phyloP scores from a whole-genome alignment of 2,888 invertebrate genomes.

The Eutolmus rufibarbis region DNA sequence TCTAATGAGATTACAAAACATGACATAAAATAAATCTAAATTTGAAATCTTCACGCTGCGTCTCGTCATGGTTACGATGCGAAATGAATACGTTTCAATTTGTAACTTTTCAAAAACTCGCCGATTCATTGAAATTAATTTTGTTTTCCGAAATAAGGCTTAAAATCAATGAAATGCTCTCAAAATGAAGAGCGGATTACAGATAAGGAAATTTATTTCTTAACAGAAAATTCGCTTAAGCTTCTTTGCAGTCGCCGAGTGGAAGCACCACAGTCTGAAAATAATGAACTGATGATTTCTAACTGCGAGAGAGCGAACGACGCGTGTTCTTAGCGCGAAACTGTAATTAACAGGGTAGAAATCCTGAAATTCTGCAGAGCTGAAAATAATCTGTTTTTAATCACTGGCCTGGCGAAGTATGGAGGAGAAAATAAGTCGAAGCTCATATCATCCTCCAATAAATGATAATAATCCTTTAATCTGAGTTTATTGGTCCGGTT shows the following conservation, averaged over 20 bases:
- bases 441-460: conserved; percentile 3
- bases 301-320: neutral
- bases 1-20: neutral
- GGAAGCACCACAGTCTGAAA: neutral
- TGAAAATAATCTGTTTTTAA: conserved; percentile 6
- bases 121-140: neutral
- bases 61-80: neutral
- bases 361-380: neutral
- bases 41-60: neutral
- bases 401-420: neutral
- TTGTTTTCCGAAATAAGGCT: neutral
- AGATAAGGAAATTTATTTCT: neutral
- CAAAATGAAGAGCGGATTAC: neutral
- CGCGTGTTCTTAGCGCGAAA: neutral
- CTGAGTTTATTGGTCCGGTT: conserved; percentile 2
- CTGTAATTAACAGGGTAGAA: neutral
- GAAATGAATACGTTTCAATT: neutral
- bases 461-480: conserved; percentile 24
- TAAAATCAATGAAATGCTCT: neutral
- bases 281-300: neutral
- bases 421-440: neutral
- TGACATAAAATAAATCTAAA: neutral
- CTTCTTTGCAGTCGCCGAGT: neutral
- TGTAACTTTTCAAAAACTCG: neutral
- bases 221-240: neutral